phyloP scores from a whole-genome alignment of 2,113 vertebrate genomes.

The Dermatemys mawii region DNA sequence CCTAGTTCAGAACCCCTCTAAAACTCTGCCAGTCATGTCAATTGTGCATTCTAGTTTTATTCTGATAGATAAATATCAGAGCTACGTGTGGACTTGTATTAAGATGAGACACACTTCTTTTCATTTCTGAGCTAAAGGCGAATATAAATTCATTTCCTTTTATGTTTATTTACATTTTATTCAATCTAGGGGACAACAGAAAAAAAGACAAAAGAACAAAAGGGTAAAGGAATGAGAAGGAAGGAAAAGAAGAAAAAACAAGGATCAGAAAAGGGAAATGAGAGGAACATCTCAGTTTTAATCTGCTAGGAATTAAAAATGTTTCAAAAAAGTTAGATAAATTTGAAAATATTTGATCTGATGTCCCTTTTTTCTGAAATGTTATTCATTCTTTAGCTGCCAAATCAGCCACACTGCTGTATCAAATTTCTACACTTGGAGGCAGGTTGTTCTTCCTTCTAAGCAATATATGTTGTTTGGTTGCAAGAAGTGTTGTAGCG shows the following conservation, averaged over 20 bases:
- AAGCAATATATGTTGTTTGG: not conserved
- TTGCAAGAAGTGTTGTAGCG: not conserved
- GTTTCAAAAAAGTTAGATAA: not conserved
- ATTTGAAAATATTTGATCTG: not conserved
- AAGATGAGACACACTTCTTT: not conserved
- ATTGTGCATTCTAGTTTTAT: not conserved
- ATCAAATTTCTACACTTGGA: not conserved
- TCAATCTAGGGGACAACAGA: not conserved
- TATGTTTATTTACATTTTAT: not conserved
- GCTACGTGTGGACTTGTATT: not conserved
- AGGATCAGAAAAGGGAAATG: not conserved
- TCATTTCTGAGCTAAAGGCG: not conserved
- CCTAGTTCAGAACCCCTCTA: not conserved
- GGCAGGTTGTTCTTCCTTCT: not conserved
- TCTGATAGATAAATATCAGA: rapidly evolving
- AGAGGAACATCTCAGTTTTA: not conserved
- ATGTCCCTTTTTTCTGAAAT: not conserved
- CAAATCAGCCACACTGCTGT: not conserved
- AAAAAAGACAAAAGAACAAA: not conserved
- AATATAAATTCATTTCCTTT: not conserved
- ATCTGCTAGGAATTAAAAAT: not conserved
- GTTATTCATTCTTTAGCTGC: not conserved
- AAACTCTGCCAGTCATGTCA: not conserved
- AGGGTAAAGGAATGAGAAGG: not conserved
- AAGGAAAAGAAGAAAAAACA: too few species aligned